Evolutionary conservation across 1,140 invertebrate species (phyloP), one percentile per base, ranked within the genome.

Genomic region (Coenobita brevimanus): DNA sequence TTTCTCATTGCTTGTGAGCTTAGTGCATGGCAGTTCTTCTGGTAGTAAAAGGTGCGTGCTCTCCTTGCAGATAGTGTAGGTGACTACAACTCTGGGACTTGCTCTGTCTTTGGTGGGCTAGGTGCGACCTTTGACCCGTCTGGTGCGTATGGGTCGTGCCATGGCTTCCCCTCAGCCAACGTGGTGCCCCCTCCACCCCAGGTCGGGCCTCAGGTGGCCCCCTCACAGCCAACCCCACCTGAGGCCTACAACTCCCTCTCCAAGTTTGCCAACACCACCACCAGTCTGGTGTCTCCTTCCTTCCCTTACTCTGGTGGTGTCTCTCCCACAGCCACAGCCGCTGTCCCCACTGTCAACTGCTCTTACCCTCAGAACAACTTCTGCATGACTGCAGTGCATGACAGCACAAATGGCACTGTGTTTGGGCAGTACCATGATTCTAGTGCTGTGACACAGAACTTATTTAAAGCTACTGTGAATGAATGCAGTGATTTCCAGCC

Each of bases 51-150:
- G 60, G 54, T 60, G 57, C 75, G 30, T 57, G 54, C 73, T 87
- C 84, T 87, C 69, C 84, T 87, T 87, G 60, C 84, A 87, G 84
- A 87, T 75, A 87, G 46, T 71, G 84, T 87, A 87, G 76, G 84
- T 79, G 84, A 87, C 84, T 87, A 80, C 84, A 87, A 87, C 84
- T 87, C 84, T 87, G 84, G 84, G 76, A 87, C 84, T 57, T 87
- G 84, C 76, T 87, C 84, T 87, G 84, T 87, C 41, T 87, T 87
- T 87, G 84, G 75, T 79, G 84, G 84, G 67, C 64, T 87, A 76
- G 75, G 75, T 73, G 67, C 84, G 38, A 33, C 75, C 30, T 87
- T 87, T 87, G 84, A 87, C 84, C 84, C 84, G 41, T 76, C 84
- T 54, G 62, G 75, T 46, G 75, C 84, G 71, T 87, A 87, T 80